phyloP scores from a whole-genome alignment of 2,797 vertebrate genomes.

The Aldrovandia affinis region DNA sequence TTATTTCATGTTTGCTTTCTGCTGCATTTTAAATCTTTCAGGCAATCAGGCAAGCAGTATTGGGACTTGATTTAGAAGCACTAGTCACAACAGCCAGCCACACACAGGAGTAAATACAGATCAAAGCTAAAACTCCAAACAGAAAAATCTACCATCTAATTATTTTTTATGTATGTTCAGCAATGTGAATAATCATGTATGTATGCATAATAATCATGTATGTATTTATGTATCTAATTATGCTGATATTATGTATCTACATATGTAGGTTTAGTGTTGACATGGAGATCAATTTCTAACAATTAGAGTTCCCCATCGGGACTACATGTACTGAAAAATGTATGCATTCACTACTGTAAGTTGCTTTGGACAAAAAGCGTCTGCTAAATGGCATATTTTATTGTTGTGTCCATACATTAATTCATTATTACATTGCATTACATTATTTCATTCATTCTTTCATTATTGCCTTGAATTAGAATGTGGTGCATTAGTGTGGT shows the following conservation, averaged over 20 bases:
- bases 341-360: too few species aligned
- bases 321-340: too few species aligned
- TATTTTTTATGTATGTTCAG: neutral
- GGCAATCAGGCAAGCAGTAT: neutral
- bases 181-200: too few species aligned
- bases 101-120: neutral
- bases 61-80: neutral
- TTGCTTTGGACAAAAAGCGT: too few species aligned
- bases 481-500: too few species aligned
- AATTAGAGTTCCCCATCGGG: too few species aligned
- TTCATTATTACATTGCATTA: too few species aligned
- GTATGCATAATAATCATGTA: neutral
- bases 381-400: too few species aligned
- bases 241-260: neutral
- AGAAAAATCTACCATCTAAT: neutral
- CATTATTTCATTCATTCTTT: too few species aligned
- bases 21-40: neutral
- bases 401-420: too few species aligned
- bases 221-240: neutral
- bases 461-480: too few species aligned
- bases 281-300: neutral
- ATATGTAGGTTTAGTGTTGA: neutral
- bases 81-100: too few species aligned
- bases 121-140: neutral
- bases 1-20: neutral